Base-by-base conservation (phyloP, 2,888 invertebrate species). In the Pachycephus smyrnensis region DNA sequence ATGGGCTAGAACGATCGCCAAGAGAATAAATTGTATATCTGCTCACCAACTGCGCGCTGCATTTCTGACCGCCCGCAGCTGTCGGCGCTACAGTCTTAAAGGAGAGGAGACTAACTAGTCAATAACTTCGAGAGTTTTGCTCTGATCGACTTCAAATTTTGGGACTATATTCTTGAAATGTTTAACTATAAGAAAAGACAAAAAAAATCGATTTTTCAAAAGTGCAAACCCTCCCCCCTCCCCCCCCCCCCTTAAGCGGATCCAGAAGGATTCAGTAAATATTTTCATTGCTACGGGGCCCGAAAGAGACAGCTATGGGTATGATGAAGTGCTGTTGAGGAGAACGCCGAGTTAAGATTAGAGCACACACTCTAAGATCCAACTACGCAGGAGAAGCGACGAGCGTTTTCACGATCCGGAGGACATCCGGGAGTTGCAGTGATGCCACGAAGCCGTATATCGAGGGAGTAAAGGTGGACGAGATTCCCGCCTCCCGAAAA, bases 11-110 rank as follows among this genome's bases (percentile, higher is more conserved):
- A 76, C 76, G 73, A 76, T 76, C 73, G 79, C 76, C 73, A 79
- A 76, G 73, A 73, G 69, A 76, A 76, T 79, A 76, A 76, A 31
- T 69, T 76, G 77, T 77, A 73, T 77, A 77, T 68, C 55, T 77
- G 73, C 77, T 55, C 77, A 73, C 73, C 73, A 77, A 32, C 77
- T 77, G 73, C 68, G 36, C 68, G 68, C 68, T 68, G 4, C 15
- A 1, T 68, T 68, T 11, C 69, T 30, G 40, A 75, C 2, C 75
- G 75, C 75, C 77, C 31, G 75, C 69, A 36, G 36, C 69, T 75
- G 68, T 31, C 69, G 32, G 75, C 69, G 31, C n/a, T 74, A 74
- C 11, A 78, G 75, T 15, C 40, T 75, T 69, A 75, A 40, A 69
- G 75, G 30, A 32, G 12, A 15, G 37, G 75, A 73, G 78, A 73